Base-by-base conservation (phyloP, 2,113 vertebrate genomes). In the Clarias batrachus region DNA sequence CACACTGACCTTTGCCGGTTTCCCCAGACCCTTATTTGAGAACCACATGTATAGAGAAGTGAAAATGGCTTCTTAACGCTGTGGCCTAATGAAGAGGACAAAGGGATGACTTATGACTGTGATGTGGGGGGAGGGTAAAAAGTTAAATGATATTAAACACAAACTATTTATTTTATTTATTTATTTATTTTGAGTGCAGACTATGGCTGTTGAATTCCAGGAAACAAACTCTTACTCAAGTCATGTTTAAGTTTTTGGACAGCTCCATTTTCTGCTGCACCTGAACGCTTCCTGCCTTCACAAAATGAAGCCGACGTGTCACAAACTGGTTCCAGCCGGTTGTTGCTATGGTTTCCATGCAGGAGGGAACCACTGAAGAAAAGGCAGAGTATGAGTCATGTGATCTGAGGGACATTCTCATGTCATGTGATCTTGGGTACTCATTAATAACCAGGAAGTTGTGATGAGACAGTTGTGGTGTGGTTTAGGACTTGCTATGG, bases 281-380 rank as follows among this genome's bases (percentile, higher is more conserved):
- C 97, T 97, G 96, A 96, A 93, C 93, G 93, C 93, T 90, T 93
- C 94, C 94, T 95, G 95, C 88, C 94, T 94, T 95, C 94, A 94
- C 96, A 96, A 97, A 97, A 97, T 96, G 96, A 97, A 95, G 96
- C 94, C 95, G 93, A 92, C 92, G 90, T 96, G 95, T 96, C 96
- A 95, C 91, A 94, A 94, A 96, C 97, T 94, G 94, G 97, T 96
- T 96, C 93, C 92, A 96, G 95, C 97, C 93, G 94, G 95, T 94
- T 90, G 96, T 97, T 97, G 93, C 96, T 95, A 96, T 97, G 96
- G 97, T 95, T 97, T 96, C 96, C 90, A 92, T 90, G 82, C 91
- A 93, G 95, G 94, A 94, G 92, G 95, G 95, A 95, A 95, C 93
- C 89, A 93, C 94, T 93, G 92, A 93, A 92, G 92, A 88, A 93